Base-by-base conservation (phyloP, 2,888 invertebrate genomes). In the Volucella inanis region DNA sequence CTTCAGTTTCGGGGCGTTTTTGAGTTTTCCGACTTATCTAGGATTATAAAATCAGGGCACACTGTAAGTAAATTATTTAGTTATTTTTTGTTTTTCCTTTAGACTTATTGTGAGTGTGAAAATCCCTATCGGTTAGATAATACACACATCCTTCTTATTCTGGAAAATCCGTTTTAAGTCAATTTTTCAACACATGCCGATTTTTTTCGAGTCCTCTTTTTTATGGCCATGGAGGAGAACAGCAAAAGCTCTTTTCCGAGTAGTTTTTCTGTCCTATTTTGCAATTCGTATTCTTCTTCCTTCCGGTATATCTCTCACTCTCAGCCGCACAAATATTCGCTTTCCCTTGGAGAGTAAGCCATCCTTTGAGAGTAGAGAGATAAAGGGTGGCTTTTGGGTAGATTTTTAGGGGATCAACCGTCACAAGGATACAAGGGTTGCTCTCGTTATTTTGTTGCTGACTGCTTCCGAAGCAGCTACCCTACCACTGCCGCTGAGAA, bases 61-160 rank as follows among this genome's bases (percentile, higher is more conserved):
- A 78, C 70, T 64, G 78, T 78, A 55, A 78, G 78, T 78, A 64
- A 71, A 71, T 55, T 43, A 64, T 64, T 64, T 47, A 78, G 49
- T 55, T 61, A 61, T 31, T 31, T 31, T 4, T 31, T 31, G 31
- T 31, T 31, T 31, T 70, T 50, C 54, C 68, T 55, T 55, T 49
- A 38, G n/a, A 41, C 47, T 3, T 49, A 18, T 22, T 41, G 55
- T 38, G 55, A 64, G 64, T 72, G 67, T 64, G 41, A 15, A 47
- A 68, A 49, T 49, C 55, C 41, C 22, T 15, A 50, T 71, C 31
- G 70, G 70, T 78, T 78, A 70, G 70, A 57, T 78, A 78, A 78
- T 64, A 57, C 41, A 62, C 47, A 47, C 49, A 55, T 31, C 55
- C 54, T 41, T 70, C 22, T 54, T 38, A 14, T 1, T 14, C 12